These are phyloP conservation scores for Spatulosminthurus flaviceps DNA, from an alignment of 2,888 invertebrate species.

Conservation along the genomic window DNA sequence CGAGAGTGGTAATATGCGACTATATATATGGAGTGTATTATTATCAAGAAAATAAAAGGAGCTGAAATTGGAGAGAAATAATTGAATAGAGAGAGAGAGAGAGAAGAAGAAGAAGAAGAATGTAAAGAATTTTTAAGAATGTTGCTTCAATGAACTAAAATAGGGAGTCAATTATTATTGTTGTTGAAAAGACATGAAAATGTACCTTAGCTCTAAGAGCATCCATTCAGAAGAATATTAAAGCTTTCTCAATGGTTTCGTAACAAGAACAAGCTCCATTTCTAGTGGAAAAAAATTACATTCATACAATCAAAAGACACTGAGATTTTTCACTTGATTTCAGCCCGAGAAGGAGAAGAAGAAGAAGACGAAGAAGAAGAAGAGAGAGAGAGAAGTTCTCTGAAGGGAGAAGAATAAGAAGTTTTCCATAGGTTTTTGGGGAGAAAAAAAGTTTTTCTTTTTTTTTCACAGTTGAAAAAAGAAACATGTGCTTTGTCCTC, in stretches of 20 bases:
- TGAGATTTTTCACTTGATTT: conserved; percentile 31
- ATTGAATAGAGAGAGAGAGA: too few relatives aligned
- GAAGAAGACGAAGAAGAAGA: conserved; percentile 5
- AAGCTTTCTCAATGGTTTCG: background rate
- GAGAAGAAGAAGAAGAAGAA: too few relatives aligned
- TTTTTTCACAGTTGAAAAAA: conserved; percentile 26
- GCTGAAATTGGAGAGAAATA: background rate
- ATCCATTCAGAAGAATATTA: background rate
- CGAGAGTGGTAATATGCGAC: too few relatives aligned
- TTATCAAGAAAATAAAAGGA: background rate
- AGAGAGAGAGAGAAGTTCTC: conserved; percentile 11
- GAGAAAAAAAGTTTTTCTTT: conserved; percentile 14
- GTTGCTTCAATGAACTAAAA: conserved; percentile 52
- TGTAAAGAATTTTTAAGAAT: conserved; percentile 35
- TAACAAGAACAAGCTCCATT: conserved; percentile 25
- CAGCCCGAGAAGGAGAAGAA: background rate
- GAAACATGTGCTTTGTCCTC: conserved; percentile 52
- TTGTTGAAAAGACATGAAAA: conserved; percentile 36
- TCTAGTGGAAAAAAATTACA: conserved; percentile 25
- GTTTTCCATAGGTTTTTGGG: conserved; percentile 30
- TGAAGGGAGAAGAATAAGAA: conserved; percentile 31
- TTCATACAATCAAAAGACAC: conserved; percentile 28
- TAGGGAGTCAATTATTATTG: conserved; percentile 59
- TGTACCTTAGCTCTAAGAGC: conserved; percentile 4
- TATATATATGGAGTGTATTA: background rate